Conservation (phyloP, 2,888 invertebrate species). For the Tanypteryx hageni region DNA sequence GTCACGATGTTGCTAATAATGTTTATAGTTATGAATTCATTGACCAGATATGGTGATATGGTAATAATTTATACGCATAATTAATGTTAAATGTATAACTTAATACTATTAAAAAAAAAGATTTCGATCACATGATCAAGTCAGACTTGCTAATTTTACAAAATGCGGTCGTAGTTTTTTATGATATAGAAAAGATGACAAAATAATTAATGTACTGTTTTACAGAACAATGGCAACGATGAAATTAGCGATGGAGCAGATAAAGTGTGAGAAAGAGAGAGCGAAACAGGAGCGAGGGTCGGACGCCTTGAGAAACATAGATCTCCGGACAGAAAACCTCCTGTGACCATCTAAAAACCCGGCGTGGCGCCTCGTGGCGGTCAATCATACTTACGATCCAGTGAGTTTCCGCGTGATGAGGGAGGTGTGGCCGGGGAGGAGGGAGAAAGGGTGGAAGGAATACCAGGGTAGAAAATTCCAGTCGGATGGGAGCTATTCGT, state of each 20-base stretch:
- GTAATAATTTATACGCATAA: too few relatives aligned
- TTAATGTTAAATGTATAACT: too few relatives aligned
- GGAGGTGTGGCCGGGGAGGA: background rate
- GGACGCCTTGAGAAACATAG: conserved; percentile 4
- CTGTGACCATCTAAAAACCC: background rate
- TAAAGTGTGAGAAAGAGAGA: background rate
- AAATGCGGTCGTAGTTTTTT: too few relatives aligned
- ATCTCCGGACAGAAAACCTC: conserved; percentile 18
- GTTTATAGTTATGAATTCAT: too few relatives aligned
- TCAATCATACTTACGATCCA: conserved; percentile 45
- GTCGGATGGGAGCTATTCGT: conserved; percentile 34
- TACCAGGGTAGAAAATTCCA: conserved; percentile 45
- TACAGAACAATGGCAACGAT: too few relatives aligned
- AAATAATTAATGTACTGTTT: too few relatives aligned
- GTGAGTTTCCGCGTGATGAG: background rate
- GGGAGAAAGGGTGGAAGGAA: background rate
- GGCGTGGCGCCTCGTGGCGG: background rate
- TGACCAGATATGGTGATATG: too few relatives aligned
- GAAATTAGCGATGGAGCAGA: background rate
- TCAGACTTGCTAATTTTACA: too few relatives aligned
- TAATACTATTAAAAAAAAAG: too few relatives aligned
- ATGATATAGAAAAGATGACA: too few relatives aligned
- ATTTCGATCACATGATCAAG: too few relatives aligned
- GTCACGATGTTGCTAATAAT: too few relatives aligned
- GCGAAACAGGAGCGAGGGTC: background rate